These are phyloP conservation scores for Ammodramus savannarum DNA, from an alignment of 2,113 vertebrate species.

Conservation along the genomic window DNA sequence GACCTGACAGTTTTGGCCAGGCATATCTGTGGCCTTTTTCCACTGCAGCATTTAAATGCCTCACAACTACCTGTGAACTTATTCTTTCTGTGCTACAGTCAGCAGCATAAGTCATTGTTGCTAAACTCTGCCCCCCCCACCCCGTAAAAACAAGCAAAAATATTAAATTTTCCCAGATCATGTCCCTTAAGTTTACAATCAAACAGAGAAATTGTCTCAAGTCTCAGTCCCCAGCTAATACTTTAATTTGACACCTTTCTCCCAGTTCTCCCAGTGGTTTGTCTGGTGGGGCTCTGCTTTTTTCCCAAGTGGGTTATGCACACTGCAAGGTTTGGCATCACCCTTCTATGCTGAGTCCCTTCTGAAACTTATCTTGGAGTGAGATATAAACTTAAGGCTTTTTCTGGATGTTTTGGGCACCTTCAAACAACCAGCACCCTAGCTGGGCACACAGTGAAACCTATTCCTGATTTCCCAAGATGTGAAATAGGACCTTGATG, in stretches of 20 bases:
- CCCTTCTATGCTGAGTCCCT: background rate
- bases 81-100: background rate
- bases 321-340: background rate
- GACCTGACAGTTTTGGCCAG: background rate
- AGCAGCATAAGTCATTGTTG: background rate
- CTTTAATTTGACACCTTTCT: background rate
- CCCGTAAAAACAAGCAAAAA: background rate
- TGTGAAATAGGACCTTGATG: background rate
- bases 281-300: background rate
- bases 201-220: background rate
- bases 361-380: background rate
- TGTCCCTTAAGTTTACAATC: background rate
- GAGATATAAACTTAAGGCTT: background rate
- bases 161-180: background rate
- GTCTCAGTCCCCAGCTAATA: background rate
- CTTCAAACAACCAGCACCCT: background rate
- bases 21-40: background rate
- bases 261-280: background rate
- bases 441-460: background rate
- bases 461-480: background rate
- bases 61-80: background rate
- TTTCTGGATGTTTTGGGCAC: background rate
- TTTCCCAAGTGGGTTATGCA: background rate
- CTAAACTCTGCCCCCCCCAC: fast-evolving
- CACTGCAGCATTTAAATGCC: background rate